phyloP scores from a whole-genome alignment of 2,888 invertebrate genomes.

The Teinopalpus imperialis region DNA sequence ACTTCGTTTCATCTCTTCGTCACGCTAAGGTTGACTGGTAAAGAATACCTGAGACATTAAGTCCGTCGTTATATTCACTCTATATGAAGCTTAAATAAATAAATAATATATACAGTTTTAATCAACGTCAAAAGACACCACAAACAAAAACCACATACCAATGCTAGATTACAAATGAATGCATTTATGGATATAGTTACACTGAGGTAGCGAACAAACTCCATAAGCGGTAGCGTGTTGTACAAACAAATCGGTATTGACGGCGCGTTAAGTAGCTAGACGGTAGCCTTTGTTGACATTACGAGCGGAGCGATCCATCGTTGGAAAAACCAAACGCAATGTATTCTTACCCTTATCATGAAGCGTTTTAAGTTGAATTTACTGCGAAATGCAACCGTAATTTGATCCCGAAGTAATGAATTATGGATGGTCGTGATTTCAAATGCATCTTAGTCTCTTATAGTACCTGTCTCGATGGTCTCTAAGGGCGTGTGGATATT shows the following conservation, averaged over 20 bases:
- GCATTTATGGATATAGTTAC: constrained; percentile 27
- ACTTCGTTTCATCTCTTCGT: too few relatives aligned
- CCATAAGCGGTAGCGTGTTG: constrained; percentile 27
- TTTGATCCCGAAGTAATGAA: constrained; percentile 26
- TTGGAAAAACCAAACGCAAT: not conserved
- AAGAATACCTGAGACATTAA: too few relatives aligned
- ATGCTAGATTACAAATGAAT: constrained; percentile 21
- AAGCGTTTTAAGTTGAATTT: not conserved
- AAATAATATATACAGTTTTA: constrained; percentile 1
- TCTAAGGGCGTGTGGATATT: constrained; percentile 8
- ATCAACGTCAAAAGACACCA: constrained; percentile 6
- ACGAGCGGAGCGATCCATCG: constrained; percentile 11
- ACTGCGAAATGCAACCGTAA: not conserved
- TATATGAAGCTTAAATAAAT: too few relatives aligned
- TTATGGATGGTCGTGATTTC: constrained; percentile 24
- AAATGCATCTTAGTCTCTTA: constrained; percentile 19
- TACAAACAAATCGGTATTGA: constrained; percentile 25
- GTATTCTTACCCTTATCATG: not conserved
- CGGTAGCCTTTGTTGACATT: constrained; percentile 27
- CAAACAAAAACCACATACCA: constrained; percentile 9
- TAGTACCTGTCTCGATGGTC: constrained; percentile 11
- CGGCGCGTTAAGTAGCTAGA: constrained; percentile 23
- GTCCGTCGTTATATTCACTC: too few relatives aligned
- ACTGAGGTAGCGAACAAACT: constrained; percentile 27
- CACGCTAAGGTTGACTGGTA: too few relatives aligned